A percentile compares a stretch with the other conserved stretches of the same genome.
phyloP scores from a whole-genome alignment of 2,113 vertebrate species.

The Tragelaphus scriptus region DNA sequence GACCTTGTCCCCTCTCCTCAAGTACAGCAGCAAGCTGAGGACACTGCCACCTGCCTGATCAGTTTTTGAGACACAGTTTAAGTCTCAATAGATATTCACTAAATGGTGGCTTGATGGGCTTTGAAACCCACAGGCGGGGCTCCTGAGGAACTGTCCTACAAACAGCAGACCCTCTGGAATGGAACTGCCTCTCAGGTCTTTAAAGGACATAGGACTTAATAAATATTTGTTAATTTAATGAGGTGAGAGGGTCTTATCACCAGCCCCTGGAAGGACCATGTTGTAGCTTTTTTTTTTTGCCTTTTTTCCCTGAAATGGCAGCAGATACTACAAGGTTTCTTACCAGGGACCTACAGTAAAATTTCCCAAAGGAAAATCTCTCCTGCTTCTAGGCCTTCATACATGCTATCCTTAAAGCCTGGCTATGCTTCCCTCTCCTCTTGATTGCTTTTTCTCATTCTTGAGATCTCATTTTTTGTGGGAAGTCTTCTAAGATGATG shows the following conservation, averaged over 20 bases:
- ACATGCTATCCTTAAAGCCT: neutral
- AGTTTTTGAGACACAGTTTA: neutral
- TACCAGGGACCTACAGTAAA: neutral
- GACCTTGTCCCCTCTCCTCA: neutral
- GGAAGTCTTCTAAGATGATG: neutral
- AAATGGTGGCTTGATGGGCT: neutral
- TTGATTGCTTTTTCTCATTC: neutral
- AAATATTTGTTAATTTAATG: neutral
- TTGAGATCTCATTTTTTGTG: neutral
- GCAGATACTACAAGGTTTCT: neutral
- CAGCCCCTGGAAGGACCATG: neutral
- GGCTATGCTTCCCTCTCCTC: neutral
- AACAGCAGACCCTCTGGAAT: neutral
- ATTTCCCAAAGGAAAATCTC: neutral
- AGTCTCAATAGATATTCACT: neutral
- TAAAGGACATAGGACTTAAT: neutral
- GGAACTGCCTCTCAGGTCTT: neutral
- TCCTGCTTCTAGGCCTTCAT: neutral
- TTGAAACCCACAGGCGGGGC: neutral
- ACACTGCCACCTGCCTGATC: neutral
- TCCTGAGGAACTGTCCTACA: neutral
- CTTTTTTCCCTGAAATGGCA: neutral
- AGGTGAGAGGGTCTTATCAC: neutral
- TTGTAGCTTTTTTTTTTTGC: neutral
- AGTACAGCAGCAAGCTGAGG: neutral